phyloP scores from a whole-genome alignment of 2,113 vertebrate species.

The sheep (Ovis aries) region DNA sequence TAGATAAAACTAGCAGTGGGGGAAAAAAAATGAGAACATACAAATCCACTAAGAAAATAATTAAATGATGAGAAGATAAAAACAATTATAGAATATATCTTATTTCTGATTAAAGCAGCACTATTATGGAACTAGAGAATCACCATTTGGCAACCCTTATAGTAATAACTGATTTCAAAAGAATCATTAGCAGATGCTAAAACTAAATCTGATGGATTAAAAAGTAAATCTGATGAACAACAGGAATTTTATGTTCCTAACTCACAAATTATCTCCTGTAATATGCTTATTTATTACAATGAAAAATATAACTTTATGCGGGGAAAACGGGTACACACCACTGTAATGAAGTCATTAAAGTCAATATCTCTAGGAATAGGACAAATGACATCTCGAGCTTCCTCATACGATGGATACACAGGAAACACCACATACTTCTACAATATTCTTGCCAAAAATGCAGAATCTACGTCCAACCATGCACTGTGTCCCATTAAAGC shows the following conservation, averaged over 20 bases:
- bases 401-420: rapidly evolving
- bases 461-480: not conserved
- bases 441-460: not conserved
- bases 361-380: not conserved
- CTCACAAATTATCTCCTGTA: not conserved
- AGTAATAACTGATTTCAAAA: not conserved
- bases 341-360: not conserved
- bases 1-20: not conserved
- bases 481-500: not conserved
- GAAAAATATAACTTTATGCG: not conserved
- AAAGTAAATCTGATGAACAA: not conserved
- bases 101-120: constrained; percentile 12
- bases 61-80: constrained; percentile 14
- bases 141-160: not conserved
- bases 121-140: not conserved
- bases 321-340: not conserved
- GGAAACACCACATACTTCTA: not conserved
- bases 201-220: not conserved
- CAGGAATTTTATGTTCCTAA: not conserved
- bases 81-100: not conserved
- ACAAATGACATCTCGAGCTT: not conserved
- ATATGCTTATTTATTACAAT: not conserved
- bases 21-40: not conserved
- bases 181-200: not conserved
- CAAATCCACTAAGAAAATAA: constrained; percentile 33